Conservation (phyloP, 2,797 vertebrate species). For the Podarcis lilfordi region DNA sequence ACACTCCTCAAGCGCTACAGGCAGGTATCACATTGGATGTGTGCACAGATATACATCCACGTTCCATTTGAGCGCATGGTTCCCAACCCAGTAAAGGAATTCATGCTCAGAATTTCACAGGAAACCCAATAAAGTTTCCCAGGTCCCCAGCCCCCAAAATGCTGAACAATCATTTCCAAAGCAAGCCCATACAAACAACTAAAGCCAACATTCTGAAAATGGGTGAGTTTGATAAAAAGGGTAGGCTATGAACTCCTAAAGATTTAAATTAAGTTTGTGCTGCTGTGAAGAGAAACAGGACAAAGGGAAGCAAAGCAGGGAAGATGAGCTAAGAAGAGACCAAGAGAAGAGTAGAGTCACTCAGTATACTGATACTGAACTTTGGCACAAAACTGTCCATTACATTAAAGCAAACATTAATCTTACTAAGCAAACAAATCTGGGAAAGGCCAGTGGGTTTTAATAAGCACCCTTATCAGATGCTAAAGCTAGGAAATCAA, state of each 20-base stretch:
- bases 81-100: neutral
- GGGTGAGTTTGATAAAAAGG: neutral
- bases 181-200: neutral
- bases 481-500: slow-evolving; percentile 27
- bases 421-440: neutral
- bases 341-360: neutral
- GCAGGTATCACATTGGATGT: neutral
- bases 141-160: neutral
- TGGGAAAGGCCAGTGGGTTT: neutral
- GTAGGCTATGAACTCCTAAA: too few relatives aligned
- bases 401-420: neutral
- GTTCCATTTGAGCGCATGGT: neutral
- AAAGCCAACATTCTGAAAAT: neutral
- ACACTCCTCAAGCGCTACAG: neutral
- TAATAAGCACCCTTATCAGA: neutral
- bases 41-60: neutral
- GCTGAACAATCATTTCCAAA: fast-evolving
- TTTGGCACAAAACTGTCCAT: neutral
- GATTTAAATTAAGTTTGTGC: too few relatives aligned
- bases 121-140: neutral
- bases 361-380: neutral
- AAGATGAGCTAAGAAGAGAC: neutral
- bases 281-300: neutral
- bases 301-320: neutral
- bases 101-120: neutral